These are phyloP conservation scores for Fragum sueziense DNA, from an alignment of 2,888 invertebrate genomes.

Conservation along the genomic window DNA sequence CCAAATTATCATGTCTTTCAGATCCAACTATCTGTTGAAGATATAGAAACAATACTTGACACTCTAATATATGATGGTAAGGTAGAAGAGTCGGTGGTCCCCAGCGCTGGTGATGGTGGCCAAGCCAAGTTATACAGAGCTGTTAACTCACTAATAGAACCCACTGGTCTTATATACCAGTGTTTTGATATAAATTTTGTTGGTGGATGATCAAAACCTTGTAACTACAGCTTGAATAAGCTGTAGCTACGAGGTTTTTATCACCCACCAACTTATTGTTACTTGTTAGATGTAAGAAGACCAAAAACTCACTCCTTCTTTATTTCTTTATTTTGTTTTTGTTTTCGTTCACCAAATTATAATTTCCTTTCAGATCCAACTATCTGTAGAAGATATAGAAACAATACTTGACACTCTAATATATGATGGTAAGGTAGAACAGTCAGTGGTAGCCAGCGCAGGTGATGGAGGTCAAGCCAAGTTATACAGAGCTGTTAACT, in stretches of 20 bases:
- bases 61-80: conserved; percentile 96
- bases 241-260: too few species aligned
- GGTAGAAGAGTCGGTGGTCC: conserved; percentile 88
- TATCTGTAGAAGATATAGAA: conserved; percentile 92
- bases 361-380: conserved; percentile 84
- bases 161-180: conserved; percentile 93
- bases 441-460: conserved; percentile 83
- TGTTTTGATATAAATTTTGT: too few species aligned
- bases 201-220: too few species aligned
- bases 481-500: conserved; percentile 91
- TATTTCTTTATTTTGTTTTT: too few species aligned
- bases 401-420: conserved; percentile 95
- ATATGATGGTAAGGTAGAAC: conserved; percentile 95
- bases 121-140: conserved; percentile 88
- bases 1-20: too few species aligned
- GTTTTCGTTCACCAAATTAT: too few species aligned
- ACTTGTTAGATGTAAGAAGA: too few species aligned
- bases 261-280: too few species aligned
- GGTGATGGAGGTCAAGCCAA: conserved; percentile 75
- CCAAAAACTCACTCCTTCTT: too few species aligned
- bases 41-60: conserved; percentile 95
- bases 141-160: conserved; percentile 88
- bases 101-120: conserved; percentile 68
- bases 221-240: too few species aligned
- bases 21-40: conserved; percentile 88